Percentiles rank a stretch among this genome's conserved stretches.
These are phyloP conservation scores for Struthio camelus DNA, from an alignment of 2,113 vertebrate species.

Conservation along the genomic window DNA sequence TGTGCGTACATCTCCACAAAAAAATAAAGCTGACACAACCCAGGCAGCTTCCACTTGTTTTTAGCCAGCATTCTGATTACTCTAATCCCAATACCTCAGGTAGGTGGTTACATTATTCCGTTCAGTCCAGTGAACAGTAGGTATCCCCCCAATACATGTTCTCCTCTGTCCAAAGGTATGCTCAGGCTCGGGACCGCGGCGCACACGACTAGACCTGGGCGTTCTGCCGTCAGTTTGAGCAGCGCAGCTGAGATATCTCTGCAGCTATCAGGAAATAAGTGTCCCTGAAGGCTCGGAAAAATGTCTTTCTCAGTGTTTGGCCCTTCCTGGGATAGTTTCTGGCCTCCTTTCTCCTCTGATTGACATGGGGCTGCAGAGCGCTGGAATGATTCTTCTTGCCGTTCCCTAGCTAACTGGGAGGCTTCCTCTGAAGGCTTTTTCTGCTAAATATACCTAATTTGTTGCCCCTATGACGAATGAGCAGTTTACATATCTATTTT, in stretches of 20 bases:
- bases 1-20: not conserved
- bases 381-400: not conserved
- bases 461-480: not conserved
- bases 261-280: not conserved
- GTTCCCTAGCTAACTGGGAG: not conserved
- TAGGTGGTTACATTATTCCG: not conserved
- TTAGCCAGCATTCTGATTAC: not conserved
- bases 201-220: not conserved
- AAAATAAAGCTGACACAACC: not conserved
- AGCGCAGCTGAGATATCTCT: not conserved
- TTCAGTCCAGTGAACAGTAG: not conserved
- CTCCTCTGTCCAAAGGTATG: not conserved
- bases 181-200: not conserved
- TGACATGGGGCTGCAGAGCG: not conserved
- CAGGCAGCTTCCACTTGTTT: not conserved
- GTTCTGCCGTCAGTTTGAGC: not conserved
- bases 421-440: not conserved
- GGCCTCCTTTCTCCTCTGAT: not conserved
- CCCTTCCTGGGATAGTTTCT: not conserved
- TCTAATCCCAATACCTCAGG: not conserved
- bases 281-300: not conserved
- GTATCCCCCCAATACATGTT: not conserved
- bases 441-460: not conserved
- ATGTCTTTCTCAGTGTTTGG: not conserved
- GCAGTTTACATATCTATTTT: not conserved